Conservation (phyloP, 2,797 vertebrate species). For the Limosa lapponica region DNA sequence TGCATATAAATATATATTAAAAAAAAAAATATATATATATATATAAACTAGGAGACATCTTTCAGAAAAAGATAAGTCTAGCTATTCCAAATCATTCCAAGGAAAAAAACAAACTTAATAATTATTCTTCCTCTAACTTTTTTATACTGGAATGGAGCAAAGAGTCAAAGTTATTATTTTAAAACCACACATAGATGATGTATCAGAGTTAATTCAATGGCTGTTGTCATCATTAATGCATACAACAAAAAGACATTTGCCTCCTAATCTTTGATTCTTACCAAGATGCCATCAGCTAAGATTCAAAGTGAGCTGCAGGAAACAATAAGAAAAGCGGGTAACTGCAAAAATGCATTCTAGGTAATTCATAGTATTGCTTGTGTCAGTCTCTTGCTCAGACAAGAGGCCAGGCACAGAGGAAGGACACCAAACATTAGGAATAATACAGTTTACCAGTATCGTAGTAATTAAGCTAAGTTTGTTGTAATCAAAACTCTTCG, state of each 20-base stretch:
- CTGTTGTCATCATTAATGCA: background rate
- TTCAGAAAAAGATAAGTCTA: background rate
- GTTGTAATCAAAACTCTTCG: background rate
- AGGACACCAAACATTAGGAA: accelerated
- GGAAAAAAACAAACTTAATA: accelerated
- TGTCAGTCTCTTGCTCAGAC: background rate
- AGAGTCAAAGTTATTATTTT: background rate
- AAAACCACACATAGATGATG: background rate
- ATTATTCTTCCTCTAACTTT: background rate
- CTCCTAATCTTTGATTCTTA: background rate
- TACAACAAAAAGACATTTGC: background rate
- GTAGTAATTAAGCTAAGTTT: background rate
- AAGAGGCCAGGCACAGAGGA: background rate
- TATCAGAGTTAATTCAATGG: background rate
- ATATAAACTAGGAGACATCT: background rate
- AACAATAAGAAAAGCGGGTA: background rate
- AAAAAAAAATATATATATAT: no score
- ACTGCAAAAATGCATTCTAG: background rate
- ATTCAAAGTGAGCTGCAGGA: background rate
- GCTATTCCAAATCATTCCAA: background rate
- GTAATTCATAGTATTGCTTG: background rate
- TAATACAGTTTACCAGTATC: background rate
- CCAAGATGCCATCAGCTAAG: background rate
- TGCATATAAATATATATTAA: no score
- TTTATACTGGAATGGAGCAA: background rate